A percentile compares a stretch with the other conserved stretches of the same genome.
phyloP scores from a whole-genome alignment of 2,888 invertebrate species.

The Strigamia maritima region DNA sequence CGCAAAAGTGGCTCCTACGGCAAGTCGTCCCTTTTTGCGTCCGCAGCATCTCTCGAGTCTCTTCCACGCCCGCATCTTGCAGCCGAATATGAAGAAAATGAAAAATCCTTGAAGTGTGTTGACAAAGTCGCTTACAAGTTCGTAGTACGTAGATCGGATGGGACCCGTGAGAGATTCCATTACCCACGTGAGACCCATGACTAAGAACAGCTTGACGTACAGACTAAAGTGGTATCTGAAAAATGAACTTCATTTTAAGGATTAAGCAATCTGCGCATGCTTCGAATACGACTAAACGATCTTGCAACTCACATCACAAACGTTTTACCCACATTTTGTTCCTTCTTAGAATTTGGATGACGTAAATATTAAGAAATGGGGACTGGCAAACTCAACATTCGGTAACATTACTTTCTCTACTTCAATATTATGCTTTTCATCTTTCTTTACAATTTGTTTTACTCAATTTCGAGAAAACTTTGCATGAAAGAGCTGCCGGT shows the following conservation, averaged over 20 bases:
- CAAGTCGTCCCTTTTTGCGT: neutral
- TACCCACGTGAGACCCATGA: constrained; percentile 39
- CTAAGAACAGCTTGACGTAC: constrained; percentile 38
- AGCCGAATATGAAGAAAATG: constrained; percentile 39
- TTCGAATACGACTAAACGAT: neutral
- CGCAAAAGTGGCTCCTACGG: neutral
- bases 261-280: neutral
- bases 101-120: constrained; percentile 39
- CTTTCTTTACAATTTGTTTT: neutral
- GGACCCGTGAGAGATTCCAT: constrained; percentile 28
- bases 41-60: constrained; percentile 5
- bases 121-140: constrained; percentile 35
- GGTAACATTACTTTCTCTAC: neutral
- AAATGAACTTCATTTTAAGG: constrained; percentile 3
- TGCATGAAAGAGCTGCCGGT: neutral
- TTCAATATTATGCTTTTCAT: neutral
- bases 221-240: constrained; percentile 35
- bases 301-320: neutral
- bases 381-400: neutral
- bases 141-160: constrained; percentile 19
- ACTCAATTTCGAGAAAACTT: too few species aligned
- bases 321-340: neutral
- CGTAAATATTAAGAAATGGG: neutral
- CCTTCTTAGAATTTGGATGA: too few species aligned
- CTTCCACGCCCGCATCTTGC: constrained; percentile 19